Evolutionary conservation across 1,140 invertebrate species (phyloP).

Genomic region (Paraescarpia echinospica): DNA sequence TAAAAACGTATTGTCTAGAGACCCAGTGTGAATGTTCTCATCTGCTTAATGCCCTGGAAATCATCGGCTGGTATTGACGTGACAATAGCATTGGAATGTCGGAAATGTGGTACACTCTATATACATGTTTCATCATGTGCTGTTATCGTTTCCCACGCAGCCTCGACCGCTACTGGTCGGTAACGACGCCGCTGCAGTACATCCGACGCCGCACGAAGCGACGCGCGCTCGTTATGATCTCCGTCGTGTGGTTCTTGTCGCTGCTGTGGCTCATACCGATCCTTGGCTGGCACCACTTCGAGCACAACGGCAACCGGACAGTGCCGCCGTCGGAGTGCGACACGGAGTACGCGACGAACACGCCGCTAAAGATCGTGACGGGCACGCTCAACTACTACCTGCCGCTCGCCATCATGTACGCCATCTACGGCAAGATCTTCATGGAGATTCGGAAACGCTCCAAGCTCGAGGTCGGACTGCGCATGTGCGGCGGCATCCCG

Average conservation of each 20-base stretch:
- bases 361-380: constrained; percentile 60
- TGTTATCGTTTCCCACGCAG: background rate
- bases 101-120: background rate
- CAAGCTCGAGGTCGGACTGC: constrained; percentile 55
- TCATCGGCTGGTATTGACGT: too few species aligned
- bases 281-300: constrained; percentile 61
- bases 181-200: constrained; percentile 67
- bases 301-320: constrained; percentile 45
- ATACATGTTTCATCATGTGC: background rate
- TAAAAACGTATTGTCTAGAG: too few species aligned
- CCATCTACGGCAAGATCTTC: constrained; percentile 63
- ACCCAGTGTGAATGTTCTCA: too few species aligned
- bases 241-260: constrained; percentile 61
- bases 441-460: constrained; percentile 61
- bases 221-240: constrained; percentile 62
- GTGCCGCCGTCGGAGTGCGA: constrained; percentile 59
- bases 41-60: too few species aligned
- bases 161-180: constrained; percentile 60
- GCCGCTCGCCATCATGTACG: constrained; percentile 63
- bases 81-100: background rate
- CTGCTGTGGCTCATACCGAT: constrained; percentile 63
- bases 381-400: constrained; percentile 65
- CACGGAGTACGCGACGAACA: constrained; percentile 64
- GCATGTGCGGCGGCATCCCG: constrained; percentile 24
- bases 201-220: constrained; percentile 65